Evolutionary conservation across 2,797 vertebrate genomes (phyloP).

Genomic region (Poecilia gillii): DNA sequence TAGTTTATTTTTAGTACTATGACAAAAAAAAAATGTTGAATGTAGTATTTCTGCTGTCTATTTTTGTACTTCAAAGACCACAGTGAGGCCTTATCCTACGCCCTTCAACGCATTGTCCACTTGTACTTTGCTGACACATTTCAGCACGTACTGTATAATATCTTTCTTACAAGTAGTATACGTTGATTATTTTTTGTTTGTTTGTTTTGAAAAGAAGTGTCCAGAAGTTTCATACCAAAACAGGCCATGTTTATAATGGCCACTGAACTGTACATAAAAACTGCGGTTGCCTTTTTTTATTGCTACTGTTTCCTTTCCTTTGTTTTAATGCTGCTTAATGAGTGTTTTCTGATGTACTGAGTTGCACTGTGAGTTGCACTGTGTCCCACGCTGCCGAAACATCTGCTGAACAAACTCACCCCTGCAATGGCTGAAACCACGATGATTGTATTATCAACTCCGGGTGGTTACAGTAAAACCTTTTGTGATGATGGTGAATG

Average conservation of each 20-base stretch:
- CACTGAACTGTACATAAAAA: constrained; percentile 65
- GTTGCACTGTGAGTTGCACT: constrained; percentile 72
- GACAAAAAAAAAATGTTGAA: constrained; percentile 56
- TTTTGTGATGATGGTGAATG: constrained; percentile 56
- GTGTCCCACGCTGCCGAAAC: constrained; percentile 65
- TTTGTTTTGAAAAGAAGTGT: constrained; percentile 24
- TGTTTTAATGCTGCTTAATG: constrained; percentile 73
- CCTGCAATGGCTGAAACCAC: constrained; percentile 34
- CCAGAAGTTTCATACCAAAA: constrained; percentile 73
- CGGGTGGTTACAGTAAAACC: background rate
- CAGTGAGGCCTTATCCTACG: constrained; percentile 73
- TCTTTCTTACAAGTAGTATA: constrained; percentile 32
- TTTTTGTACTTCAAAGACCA: constrained; percentile 75
- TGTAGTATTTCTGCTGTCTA: constrained; percentile 68
- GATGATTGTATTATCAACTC: constrained; percentile 52
- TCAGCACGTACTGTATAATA: constrained; percentile 35
- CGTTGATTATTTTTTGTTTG: constrained; percentile 35
- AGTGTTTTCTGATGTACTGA: constrained; percentile 63
- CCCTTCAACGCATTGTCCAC: constrained; percentile 50
- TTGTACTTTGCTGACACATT: constrained; percentile 29
- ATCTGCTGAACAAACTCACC: constrained; percentile 55
- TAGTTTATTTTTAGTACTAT: constrained; percentile 64
- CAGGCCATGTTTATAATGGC: constrained; percentile 59
- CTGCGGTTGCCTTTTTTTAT: constrained; percentile 56
- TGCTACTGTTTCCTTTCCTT: constrained; percentile 35